phyloP scores from a whole-genome alignment of 2,888 invertebrate species.

The Acronicta psi region DNA sequence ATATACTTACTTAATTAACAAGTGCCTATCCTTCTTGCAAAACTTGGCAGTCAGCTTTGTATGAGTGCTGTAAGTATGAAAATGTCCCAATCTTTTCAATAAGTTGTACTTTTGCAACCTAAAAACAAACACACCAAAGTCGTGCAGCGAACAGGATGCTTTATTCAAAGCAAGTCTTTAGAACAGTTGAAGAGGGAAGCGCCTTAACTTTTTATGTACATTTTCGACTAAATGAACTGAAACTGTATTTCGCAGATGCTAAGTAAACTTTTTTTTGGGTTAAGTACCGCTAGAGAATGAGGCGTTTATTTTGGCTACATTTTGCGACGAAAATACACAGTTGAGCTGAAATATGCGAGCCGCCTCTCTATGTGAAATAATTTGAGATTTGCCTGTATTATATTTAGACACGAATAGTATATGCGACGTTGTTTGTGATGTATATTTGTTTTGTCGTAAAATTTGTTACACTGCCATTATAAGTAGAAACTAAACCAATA shows the following conservation, averaged over 20 bases:
- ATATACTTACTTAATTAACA: too few relatives aligned
- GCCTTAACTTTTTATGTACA: conserved; percentile 87
- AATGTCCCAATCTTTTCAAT: too few relatives aligned
- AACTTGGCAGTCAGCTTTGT: too few relatives aligned
- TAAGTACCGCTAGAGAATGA: conserved; percentile 38
- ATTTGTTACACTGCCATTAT: too few relatives aligned
- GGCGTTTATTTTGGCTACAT: conserved; percentile 27
- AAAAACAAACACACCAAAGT: conserved; percentile 4
- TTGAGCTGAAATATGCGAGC: neutral
- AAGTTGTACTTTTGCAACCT: neutral
- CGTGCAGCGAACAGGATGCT: conserved; percentile 63
- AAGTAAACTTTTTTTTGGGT: conserved; percentile 59
- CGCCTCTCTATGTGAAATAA: too few relatives aligned
- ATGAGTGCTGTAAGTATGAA: too few relatives aligned
- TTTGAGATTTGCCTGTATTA: too few relatives aligned
- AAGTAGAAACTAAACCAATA: too few relatives aligned
- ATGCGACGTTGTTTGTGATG: too few relatives aligned
- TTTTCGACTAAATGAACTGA: conserved; percentile 86
- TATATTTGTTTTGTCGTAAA: too few relatives aligned
- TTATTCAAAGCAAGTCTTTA: conserved; percentile 84
- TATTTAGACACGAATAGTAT: too few relatives aligned
- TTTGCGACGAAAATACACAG: conserved; percentile 6
- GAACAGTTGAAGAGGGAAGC: conserved; percentile 78
- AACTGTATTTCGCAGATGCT: conserved; percentile 82
- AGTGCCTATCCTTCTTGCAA: too few relatives aligned